These are phyloP conservation scores for Dicranocentrus wangi DNA, from an alignment of 2,888 invertebrate genomes.

Conservation along the genomic window DNA sequence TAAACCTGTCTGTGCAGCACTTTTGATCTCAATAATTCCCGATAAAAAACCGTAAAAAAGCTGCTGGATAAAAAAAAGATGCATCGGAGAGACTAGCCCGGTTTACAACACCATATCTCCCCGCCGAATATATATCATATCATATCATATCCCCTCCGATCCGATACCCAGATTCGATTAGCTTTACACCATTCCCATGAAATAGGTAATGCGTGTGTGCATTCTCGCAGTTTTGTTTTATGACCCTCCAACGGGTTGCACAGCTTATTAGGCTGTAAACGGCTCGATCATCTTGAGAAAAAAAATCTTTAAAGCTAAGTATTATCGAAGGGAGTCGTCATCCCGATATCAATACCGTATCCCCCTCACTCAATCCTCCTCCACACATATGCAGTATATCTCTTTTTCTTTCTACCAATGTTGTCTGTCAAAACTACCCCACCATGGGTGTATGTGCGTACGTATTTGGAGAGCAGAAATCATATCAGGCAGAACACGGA, in stretches of 20 bases:
- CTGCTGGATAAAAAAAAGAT: no score
- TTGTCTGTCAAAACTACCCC: no score
- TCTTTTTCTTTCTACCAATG: no score
- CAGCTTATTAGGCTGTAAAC: slow-evolving; percentile 34
- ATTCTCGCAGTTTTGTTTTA: slow-evolving; percentile 22
- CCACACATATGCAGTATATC: no score
- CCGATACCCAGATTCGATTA: no score
- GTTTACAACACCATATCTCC: slow-evolving; percentile 7
- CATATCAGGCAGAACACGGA: no score
- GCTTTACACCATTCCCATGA: no score
- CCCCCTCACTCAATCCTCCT: no score
- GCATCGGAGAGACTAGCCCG: no score
- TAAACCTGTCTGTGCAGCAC: neutral
- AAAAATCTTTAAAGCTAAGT: slow-evolving; percentile 35
- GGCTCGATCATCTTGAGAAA: neutral
- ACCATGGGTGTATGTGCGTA: no score
- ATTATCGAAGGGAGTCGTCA: neutral
- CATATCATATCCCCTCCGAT: neutral
- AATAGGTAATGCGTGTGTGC: neutral
- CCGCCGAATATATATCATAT: neutral
- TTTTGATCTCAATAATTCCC: slow-evolving; percentile 14
- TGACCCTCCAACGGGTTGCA: slow-evolving; percentile 13
- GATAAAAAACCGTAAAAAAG: neutral
- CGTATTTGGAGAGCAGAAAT: no score
- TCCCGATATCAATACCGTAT: slow-evolving; percentile 12